Base-by-base conservation (phyloP, 2,888 invertebrate species). In the Pammene fasciana region DNA sequence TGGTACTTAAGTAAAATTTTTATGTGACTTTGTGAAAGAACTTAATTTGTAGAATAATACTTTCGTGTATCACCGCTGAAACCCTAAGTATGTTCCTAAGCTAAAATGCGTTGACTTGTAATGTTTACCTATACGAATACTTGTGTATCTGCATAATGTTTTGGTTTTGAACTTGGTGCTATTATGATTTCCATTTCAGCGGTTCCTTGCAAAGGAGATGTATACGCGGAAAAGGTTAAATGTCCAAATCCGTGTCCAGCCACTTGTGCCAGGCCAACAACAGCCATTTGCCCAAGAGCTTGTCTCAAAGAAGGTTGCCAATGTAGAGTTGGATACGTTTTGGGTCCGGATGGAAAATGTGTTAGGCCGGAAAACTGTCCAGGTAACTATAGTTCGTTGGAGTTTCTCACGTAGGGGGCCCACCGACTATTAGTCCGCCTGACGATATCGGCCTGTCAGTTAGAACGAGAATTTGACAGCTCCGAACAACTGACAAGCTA, bases 261-360 rank as follows among this genome's bases (percentile, higher is more conserved):
- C 16, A 65, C 65, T 46, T 65, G 65, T 46, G 9, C 65, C 13
- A 56, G 16, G 9, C 65, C 65, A 38, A 65, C 38, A 18, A 34
- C 55, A 13, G 36, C 34, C 36, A 16, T 56, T 11, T 65, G 65
- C n/a, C 13, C 52, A 13, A 65, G 43, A 45, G 45, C 18, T 3
- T 65, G 65, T 13, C 36, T 65, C 34, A 56, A 26, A 9, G n/a
- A 65, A 65, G 65, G 65, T 36, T 65, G 65, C n/a, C 67, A 67
- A 67, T 60, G 67, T 18, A 41, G 67, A 46, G 0, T 16, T n/a
- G 56, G 56, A 9, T 65, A 26, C 4, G 52, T 65, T n/a, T 26
- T 65, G 11, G 13, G 10, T 45, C 36, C 56, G n/a, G 45, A 46
- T 38, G 65, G 65, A 45, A 65, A 65, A 65, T 65, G 65, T 43